Conservation (phyloP, 2,888 invertebrate species). For the Orchesellides sinensis region DNA sequence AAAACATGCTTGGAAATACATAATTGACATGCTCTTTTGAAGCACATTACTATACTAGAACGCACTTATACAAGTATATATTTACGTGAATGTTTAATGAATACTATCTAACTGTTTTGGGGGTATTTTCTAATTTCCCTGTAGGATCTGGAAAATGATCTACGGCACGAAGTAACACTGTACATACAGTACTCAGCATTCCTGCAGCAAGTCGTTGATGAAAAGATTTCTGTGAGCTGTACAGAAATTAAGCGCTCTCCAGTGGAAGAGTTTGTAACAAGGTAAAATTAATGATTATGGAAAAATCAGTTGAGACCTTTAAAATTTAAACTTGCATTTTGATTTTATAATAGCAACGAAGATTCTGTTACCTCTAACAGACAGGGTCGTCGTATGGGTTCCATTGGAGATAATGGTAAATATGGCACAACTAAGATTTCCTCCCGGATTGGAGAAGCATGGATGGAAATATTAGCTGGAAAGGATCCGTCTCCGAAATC, state of each 20-base stretch:
- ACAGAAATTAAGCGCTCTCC: conserved; percentile 61
- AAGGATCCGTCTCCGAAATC: conserved; percentile 74
- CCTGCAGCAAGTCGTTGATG: conserved; percentile 74
- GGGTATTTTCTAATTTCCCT: conserved; percentile 33
- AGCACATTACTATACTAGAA: too few relatives aligned
- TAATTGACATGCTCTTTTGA: neutral
- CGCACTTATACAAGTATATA: too few relatives aligned
- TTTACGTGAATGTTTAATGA: too few relatives aligned
- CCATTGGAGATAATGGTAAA: conserved; percentile 45
- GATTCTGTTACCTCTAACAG: conserved; percentile 48
- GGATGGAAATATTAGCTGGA: conserved; percentile 74
- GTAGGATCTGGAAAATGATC: conserved; percentile 70
- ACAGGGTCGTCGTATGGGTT: conserved; percentile 70
- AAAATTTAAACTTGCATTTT: neutral
- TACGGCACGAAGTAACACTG: conserved; percentile 70
- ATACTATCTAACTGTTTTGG: too few relatives aligned
- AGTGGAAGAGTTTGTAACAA: conserved; percentile 46
- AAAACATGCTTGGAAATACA: too few relatives aligned
- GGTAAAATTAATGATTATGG: conserved; percentile 18
- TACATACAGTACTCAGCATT: conserved; percentile 74
- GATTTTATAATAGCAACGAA: conserved; percentile 33
- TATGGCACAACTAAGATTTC: conserved; percentile 66
- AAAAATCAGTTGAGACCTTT: neutral
- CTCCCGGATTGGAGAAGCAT: conserved; percentile 72
- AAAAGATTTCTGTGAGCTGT: conserved; percentile 73